A percentile compares a stretch with the other conserved stretches of the same genome.
Evolutionary conservation across 2,888 invertebrate genomes (phyloP).

Genomic region (Prosapia bicincta): DNA sequence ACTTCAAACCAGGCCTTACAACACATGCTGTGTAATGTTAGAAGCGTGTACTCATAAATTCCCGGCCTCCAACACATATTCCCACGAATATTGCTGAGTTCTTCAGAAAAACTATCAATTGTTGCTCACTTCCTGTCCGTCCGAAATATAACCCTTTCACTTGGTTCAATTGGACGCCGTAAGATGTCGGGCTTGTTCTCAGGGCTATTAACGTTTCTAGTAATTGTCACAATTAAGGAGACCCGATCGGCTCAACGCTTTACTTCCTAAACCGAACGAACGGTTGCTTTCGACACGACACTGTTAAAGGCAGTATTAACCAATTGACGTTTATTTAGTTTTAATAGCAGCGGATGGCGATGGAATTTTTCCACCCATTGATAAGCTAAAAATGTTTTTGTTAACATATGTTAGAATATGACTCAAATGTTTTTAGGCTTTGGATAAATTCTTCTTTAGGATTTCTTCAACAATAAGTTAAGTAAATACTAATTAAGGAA

Average conservation of each 20-base stretch:
- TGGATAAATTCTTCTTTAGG: too few relatives aligned
- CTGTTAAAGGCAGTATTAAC: neutral
- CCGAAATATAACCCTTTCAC: slow-evolving; percentile 25
- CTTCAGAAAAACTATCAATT: neutral
- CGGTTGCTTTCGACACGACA: neutral
- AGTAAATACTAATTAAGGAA: too few relatives aligned
- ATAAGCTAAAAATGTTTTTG: too few relatives aligned
- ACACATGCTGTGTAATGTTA: neutral
- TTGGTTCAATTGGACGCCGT: slow-evolving; percentile 15
- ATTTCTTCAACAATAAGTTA: too few relatives aligned
- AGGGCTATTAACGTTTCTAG: slow-evolving; percentile 21
- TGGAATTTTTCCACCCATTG: too few relatives aligned
- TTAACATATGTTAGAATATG: too few relatives aligned
- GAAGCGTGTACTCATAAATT: neutral
- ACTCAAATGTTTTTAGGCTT: too few relatives aligned
- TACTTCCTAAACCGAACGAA: neutral
- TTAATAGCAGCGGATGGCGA: neutral
- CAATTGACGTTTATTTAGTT: neutral
- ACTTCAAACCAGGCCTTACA: too few relatives aligned
- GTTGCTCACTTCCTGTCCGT: slow-evolving; percentile 4
- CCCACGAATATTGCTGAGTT: neutral
- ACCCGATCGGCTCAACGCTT: slow-evolving; percentile 4
- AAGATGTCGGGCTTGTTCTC: slow-evolving; percentile 18
- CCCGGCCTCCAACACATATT: neutral
- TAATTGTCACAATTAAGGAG: slow-evolving; percentile 25